Evolutionary conservation across 1,140 invertebrate species (phyloP).

Genomic region (Gonatopus flavifemur): DNA sequence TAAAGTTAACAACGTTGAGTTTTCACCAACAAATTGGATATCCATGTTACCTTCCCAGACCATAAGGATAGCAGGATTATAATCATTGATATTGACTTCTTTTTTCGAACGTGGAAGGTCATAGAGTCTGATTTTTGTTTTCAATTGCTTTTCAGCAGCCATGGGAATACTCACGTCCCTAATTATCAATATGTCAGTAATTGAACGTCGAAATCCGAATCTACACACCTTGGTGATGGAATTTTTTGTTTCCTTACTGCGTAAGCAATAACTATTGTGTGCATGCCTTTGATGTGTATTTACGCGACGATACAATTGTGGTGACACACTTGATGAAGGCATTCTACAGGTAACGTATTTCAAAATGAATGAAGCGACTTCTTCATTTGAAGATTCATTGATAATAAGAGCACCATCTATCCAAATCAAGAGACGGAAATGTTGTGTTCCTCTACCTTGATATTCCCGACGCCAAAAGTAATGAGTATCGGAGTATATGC

Average conservation of each 20-base stretch:
- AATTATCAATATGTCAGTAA: conserved; percentile 23
- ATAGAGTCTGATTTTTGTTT: conserved; percentile 31
- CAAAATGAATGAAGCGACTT: conserved; percentile 41
- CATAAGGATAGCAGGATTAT: conserved; percentile 28
- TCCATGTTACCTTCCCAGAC: conserved; percentile 38
- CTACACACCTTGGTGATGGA: background rate
- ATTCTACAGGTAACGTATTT: conserved; percentile 42
- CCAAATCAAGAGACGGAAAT: conserved; percentile 38
- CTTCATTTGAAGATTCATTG: conserved; percentile 22
- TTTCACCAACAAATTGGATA: conserved; percentile 34
- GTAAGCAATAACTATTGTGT: conserved; percentile 19
- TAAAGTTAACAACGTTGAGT: conserved; percentile 22
- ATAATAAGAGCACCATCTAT: too few relatives aligned
- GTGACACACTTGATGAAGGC: conserved; percentile 22
- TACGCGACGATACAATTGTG: conserved; percentile 27
- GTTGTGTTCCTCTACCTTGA: conserved; percentile 31
- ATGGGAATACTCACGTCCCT: conserved; percentile 28
- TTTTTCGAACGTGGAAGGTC: conserved; percentile 25
- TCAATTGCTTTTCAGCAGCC: conserved; percentile 26
- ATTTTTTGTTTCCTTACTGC: conserved; percentile 2
- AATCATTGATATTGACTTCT: conserved; percentile 36
- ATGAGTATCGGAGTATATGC: too few relatives aligned
- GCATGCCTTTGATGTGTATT: conserved; percentile 30
- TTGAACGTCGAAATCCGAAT: conserved; percentile 18
- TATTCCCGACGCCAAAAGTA: too few relatives aligned